Conservation (phyloP, 2,113 vertebrate genomes). For the Aegithalos caudatus region DNA sequence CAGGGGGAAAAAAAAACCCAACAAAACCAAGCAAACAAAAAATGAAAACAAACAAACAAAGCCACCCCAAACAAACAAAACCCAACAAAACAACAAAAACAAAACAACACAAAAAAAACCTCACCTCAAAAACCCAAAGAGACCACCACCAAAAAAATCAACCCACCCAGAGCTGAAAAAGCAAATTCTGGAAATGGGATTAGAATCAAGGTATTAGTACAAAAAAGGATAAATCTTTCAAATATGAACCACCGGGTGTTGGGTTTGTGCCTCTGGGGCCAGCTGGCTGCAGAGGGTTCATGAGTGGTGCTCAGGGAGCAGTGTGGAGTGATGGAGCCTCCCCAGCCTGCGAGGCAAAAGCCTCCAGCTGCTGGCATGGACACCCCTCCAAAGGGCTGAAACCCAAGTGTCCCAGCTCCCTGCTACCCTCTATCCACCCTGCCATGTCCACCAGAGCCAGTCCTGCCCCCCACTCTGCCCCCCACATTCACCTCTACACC, state of each 20-base stretch:
- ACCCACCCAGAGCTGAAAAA: too few species aligned
- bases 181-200: fast-evolving
- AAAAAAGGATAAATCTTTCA: background rate
- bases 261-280: background rate
- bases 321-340: background rate
- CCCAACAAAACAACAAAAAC: background rate
- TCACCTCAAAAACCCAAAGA: too few species aligned
- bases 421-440: background rate
- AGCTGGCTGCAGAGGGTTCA: fast-evolving
- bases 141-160: background rate
- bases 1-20: background rate
- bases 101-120: too few species aligned
- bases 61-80: background rate
- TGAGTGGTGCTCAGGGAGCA: background rate
- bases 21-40: background rate
- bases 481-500: background rate
- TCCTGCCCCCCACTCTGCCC: background rate
- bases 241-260: background rate
- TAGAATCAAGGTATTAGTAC: background rate
- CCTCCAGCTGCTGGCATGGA: background rate
- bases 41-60: background rate
- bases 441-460: background rate
- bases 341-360: fast-evolving
- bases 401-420: background rate
- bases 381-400: background rate